Percentiles rank a stretch among this genome's conserved stretches.
Conservation (phyloP, 1,140 invertebrate species). For the Dendroctonus ponderosae region DNA sequence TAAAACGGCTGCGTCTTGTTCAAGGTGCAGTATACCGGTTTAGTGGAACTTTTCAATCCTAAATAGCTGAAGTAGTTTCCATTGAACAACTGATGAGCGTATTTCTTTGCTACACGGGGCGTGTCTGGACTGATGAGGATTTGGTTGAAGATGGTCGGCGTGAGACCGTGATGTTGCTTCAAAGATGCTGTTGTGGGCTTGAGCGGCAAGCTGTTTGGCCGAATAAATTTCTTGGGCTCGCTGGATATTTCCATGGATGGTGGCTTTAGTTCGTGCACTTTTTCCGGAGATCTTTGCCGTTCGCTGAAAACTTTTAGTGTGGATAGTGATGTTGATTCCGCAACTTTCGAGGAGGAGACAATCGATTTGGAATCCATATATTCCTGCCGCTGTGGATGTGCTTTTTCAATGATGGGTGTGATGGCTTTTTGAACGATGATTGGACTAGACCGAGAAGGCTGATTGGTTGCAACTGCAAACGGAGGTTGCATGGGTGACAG, state of each 20-base stretch:
- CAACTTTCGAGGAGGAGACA: not conserved
- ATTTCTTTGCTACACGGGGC: conserved; percentile 82
- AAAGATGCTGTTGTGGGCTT: conserved; percentile 78
- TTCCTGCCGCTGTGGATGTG: not conserved
- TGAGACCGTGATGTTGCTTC: conserved; percentile 74
- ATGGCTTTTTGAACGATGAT: conserved; percentile 2
- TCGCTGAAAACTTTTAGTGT: conserved; percentile 6
- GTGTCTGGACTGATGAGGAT: conserved; percentile 86
- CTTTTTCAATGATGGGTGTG: not conserved
- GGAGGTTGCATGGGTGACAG: conserved; percentile 13
- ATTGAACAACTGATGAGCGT: conserved; percentile 81
- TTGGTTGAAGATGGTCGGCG: conserved; percentile 72
- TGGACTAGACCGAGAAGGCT: not conserved
- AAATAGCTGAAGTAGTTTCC: conserved; percentile 91
- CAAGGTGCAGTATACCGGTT: conserved; percentile 88
- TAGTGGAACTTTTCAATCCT: conserved; percentile 85
- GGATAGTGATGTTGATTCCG: not conserved
- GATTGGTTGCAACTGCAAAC: not conserved
- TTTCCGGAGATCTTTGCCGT: conserved; percentile 10
- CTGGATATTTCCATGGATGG: conserved; percentile 7
- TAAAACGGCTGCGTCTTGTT: conserved; percentile 94
- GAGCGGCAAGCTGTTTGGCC: conserved; percentile 75
- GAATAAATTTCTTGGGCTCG: conserved; percentile 63
- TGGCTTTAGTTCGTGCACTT: not conserved
- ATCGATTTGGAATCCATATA: not conserved